Evolutionary conservation across 2,888 invertebrate genomes (phyloP).

Genomic region (Orchesellides sinensis): DNA sequence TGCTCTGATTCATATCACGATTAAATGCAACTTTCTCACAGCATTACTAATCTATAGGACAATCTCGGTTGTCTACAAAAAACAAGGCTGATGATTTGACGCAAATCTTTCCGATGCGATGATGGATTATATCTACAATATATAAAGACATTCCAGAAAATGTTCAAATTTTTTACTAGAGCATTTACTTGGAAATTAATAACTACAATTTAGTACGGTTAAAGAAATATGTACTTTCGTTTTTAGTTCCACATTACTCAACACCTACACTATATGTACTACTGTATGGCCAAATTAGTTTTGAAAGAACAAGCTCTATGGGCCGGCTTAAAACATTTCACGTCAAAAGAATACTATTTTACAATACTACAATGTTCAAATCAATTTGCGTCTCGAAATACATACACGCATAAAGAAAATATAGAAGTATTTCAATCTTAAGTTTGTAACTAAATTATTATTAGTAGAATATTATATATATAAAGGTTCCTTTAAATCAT

Average conservation of each 20-base stretch:
- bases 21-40: background rate
- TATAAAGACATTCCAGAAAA: background rate
- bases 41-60: background rate
- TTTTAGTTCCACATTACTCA: too few relatives aligned
- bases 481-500: background rate
- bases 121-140: background rate
- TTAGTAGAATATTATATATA: background rate
- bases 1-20: slow-evolving; percentile 27
- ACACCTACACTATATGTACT: background rate
- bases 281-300: background rate
- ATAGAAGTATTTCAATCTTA: background rate
- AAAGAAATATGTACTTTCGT: too few relatives aligned
- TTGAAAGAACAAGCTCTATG: too few relatives aligned
- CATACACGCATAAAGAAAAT: background rate
- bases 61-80: background rate
- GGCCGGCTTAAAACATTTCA: too few relatives aligned
- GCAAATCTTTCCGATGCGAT: background rate
- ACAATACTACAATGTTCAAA: too few relatives aligned
- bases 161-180: too few relatives aligned
- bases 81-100: slow-evolving; percentile 6
- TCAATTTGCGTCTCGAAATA: background rate
- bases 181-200: too few relatives aligned
- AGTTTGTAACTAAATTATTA: too few relatives aligned
- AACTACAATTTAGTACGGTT: too few relatives aligned
- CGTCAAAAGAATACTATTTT: too few relatives aligned